Evolutionary conservation across 2,113 vertebrate species (phyloP), one percentile per base, ranked within the genome.

Genomic region (Nymphicus hollandicus): DNA sequence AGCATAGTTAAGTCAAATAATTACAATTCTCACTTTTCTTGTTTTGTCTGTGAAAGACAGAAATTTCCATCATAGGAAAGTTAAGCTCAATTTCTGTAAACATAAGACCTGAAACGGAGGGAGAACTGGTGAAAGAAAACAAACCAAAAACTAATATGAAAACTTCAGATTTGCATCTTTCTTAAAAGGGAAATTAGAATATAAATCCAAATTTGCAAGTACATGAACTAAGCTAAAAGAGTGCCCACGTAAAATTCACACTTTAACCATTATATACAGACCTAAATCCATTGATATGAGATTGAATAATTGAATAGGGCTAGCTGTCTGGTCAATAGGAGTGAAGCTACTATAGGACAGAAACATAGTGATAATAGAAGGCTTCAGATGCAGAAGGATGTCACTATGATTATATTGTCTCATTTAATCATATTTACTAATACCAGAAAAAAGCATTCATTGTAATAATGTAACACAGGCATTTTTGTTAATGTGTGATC

Each of bases 241-340:
- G 41, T 29, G 23, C 87, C 64, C 81, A 39, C 17, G 14, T 76
- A 91, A 55, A 58, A 44, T 97, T 97, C 97, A 89, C 49, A 93
- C 81, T 91, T 94, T 68, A 89, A 74, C 47, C 50, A 61, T 93
- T 93, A 84, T 23, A 63, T 10, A 13, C 35, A 35, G 84, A 96
- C 70, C 86, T 96, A 84, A 88, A 93, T 97, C 58, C 96, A 97
- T 97, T 94, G 97, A 97, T 95, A 82, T 79, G 73, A 50, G 69
- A 97, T 97, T 97, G 96, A 97, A 94, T 98, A 97, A 97, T 96
- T 97, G 97, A 98, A 93, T 82, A 92, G 81, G 50, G 56, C 94
- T 97, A 97, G 97, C 95, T 97, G 92, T 70, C 70, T 95, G 87
- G 43, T 98, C 91, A 80, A 96, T 98, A 94, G 82, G 68, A 94